A percentile compares a stretch with the other conserved stretches of the same genome.
Evolutionary conservation across 1,140 invertebrate genomes (phyloP).

Genomic region (Bombus soroeensis): DNA sequence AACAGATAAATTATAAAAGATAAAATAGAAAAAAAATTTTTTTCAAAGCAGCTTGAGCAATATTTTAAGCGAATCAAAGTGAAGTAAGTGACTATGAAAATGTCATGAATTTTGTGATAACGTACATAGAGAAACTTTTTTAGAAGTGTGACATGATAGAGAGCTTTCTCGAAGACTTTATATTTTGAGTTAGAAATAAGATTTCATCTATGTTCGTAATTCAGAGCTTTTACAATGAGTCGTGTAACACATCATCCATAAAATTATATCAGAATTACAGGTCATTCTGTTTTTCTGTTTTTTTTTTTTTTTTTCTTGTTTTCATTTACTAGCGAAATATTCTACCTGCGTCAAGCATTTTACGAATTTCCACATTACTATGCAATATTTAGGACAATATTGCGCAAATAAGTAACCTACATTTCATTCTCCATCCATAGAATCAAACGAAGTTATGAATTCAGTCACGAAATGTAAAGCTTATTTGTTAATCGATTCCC

Average conservation of each 20-base stretch:
- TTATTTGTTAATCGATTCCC: conserved; percentile 64
- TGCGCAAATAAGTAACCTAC: conserved; percentile 60
- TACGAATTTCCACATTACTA: conserved; percentile 45
- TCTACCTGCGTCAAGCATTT: conserved; percentile 56
- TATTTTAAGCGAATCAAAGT: conserved; percentile 52
- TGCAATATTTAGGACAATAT: conserved; percentile 55
- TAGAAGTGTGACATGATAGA: conserved; percentile 47
- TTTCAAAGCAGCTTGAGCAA: conserved; percentile 60
- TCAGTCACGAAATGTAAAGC: conserved; percentile 66
- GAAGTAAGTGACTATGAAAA: conserved; percentile 49
- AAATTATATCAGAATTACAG: conserved; percentile 53
- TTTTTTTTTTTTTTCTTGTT: conserved; percentile 7
- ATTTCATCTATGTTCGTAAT: conserved; percentile 61
- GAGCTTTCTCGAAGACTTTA: conserved; percentile 59
- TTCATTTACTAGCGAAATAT: conserved; percentile 55
- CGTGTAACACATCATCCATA: conserved; percentile 60
- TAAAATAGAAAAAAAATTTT: conserved; percentile 32
- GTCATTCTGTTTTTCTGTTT: conserved; percentile 27
- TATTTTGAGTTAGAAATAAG: conserved; percentile 63
- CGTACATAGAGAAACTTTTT: conserved; percentile 47
- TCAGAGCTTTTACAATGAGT: conserved; percentile 59
- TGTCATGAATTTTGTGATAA: conserved; percentile 62
- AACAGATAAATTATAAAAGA: not conserved
- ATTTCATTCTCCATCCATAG: conserved; percentile 49
- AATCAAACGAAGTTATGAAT: conserved; percentile 56